These are phyloP conservation scores for Heterohyrax brucei DNA, from an alignment of 2,797 vertebrate genomes.

Conservation along the genomic window DNA sequence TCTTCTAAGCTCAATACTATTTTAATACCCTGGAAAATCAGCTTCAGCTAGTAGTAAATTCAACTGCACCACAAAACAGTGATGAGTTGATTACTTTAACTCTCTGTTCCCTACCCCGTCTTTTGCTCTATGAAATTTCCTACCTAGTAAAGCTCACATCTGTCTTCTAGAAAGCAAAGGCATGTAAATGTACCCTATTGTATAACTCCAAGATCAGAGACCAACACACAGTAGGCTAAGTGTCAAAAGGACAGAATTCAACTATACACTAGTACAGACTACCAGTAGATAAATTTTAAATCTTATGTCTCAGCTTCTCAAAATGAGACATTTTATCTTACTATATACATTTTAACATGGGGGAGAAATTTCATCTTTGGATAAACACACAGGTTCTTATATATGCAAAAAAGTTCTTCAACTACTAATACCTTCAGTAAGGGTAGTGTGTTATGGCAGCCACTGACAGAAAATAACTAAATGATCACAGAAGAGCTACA, in stretches of 20 bases:
- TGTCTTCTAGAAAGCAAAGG: slow-evolving; percentile 46
- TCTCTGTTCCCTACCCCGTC: not conserved
- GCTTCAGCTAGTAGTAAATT: not conserved
- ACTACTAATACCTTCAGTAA: not conserved
- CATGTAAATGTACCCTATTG: slow-evolving; percentile 10
- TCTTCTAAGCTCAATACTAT: not conserved
- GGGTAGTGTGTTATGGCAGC: not conserved
- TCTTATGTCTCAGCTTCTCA: slow-evolving; percentile 38
- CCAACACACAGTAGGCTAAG: not conserved
- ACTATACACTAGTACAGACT: not conserved
- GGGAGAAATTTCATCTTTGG: not conserved
- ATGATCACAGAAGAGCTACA: not conserved
- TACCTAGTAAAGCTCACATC: slow-evolving; percentile 22
- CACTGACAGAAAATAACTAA: not conserved
- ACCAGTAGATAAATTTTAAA: slow-evolving; percentile 28
- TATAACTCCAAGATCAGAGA: not conserved
- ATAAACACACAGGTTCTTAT: not conserved
- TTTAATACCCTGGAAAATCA: slow-evolving; percentile 53
- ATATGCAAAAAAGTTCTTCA: slow-evolving; percentile 39
- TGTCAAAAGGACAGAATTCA: slow-evolving; percentile 27
- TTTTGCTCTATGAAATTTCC: slow-evolving; percentile 32
- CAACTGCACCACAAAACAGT: slow-evolving; percentile 14
- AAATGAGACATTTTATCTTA: slow-evolving; percentile 10
- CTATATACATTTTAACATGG: not conserved
- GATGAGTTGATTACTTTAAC: not conserved